Evolutionary conservation across 2,797 vertebrate genomes (phyloP), one percentile per base, ranked within the genome.

Genomic region (Sternarchorhynchus goeldii): DNA sequence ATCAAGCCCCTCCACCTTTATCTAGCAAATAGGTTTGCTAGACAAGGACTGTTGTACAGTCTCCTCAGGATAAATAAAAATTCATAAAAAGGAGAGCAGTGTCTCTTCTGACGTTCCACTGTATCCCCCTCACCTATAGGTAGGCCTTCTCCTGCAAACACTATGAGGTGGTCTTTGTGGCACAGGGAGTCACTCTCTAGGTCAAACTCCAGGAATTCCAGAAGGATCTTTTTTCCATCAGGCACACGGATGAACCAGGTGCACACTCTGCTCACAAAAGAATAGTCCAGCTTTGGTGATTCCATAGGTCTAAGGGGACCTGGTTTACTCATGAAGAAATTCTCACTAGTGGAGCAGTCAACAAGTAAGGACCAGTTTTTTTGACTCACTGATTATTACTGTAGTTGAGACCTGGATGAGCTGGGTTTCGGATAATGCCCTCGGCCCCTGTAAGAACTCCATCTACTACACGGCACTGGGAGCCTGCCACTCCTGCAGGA

Each of bases 351-450:
- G 14, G 60, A 63, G 16, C 16, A 63, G 57, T 25, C 71, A 63
- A 62, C 39, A 29, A 59, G 4, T 58, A 32, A 69, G n/a, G 39
- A 64, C 3, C 53, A 63, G 25, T 2, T 31, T 3, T 14, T 66
- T 53, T 81, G 88, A 85, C 94, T 94, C 83, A 94, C 94, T 96
- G 92, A 7, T 94, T 91, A 84, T 91, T 93, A 77, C 88, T 86
- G 79, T 94, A 94, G 86, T 83, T 88, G 68, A 85, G 83, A 1
- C 66, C 78, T 2, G 84, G 79, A 62, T 59, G 85, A 79, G 83
- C 87, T 60, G 94, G 94, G 82, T 94, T 94, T 87, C 62, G 79
- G 73, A 96, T 89, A 12, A 90, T 50, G 55, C 94, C 93, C 68
- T 92, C 86, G 1, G 20, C 82, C 57, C 63, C 78, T 12, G 41